These are phyloP conservation scores for Oegoconia quadripuncta DNA, from an alignment of 2,888 invertebrate species.

Conservation along the genomic window DNA sequence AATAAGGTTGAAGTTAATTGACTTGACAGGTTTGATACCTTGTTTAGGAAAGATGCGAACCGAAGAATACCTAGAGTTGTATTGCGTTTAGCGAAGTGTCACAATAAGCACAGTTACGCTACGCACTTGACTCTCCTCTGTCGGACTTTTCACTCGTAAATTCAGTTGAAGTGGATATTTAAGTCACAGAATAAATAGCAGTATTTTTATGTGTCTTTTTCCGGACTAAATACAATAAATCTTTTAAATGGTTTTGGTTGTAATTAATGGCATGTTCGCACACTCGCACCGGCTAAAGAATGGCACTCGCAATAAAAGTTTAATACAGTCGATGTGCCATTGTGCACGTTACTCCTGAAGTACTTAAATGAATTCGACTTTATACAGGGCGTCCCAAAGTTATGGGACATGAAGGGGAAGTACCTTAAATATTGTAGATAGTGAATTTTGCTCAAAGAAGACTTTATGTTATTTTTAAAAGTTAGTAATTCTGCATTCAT, in stretches of 20 bases:
- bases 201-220: constrained; percentile 43
- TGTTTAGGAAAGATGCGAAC: too few relatives aligned
- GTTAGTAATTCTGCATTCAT: too few relatives aligned
- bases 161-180: constrained; percentile 5
- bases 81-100: not conserved
- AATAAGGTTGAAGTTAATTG: too few relatives aligned
- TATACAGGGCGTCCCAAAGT: too few relatives aligned
- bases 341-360: constrained; percentile 52
- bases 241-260: constrained; percentile 63
- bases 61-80: too few relatives aligned
- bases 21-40: too few relatives aligned
- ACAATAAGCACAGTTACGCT: not conserved
- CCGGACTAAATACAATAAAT: constrained; percentile 65
- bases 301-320: constrained; percentile 66
- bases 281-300: constrained; percentile 60
- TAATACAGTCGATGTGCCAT: constrained; percentile 59
- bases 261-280: constrained; percentile 68
- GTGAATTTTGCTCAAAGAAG: too few relatives aligned
- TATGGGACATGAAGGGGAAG: too few relatives aligned
- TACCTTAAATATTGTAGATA: too few relatives aligned
- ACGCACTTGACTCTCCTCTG: not conserved
- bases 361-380: constrained; percentile 20
- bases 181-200: constrained; percentile 29
- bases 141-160: constrained; percentile 6
- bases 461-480: too few relatives aligned